Conservation (phyloP, 1,140 invertebrate species). For the Diprion similis region DNA sequence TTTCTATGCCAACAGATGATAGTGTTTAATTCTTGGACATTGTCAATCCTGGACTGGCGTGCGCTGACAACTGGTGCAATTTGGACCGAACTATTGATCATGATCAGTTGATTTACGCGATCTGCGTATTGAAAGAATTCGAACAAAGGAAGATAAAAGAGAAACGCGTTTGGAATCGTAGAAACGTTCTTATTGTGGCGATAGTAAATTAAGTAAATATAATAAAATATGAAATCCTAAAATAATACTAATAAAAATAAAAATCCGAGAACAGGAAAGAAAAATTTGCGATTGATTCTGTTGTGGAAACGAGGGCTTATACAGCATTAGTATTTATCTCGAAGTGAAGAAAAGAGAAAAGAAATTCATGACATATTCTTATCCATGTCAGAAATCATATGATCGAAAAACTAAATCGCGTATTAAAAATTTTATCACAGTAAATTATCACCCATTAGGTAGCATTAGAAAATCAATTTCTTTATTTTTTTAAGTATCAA, state of each 20-base stretch:
- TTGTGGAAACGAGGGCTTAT: neutral
- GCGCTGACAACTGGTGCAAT: neutral
- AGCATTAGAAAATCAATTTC: conserved; percentile 30
- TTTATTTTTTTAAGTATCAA: conserved; percentile 27
- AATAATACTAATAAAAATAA: neutral
- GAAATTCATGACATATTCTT: neutral
- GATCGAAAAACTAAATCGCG: too few species aligned
- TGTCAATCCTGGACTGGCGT: neutral
- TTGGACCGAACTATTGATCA: neutral
- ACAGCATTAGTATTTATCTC: neutral
- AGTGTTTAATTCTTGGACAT: conserved; percentile 32
- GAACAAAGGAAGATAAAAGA: neutral
- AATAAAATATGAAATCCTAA: neutral
- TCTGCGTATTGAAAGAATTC: neutral
- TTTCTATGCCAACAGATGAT: conserved; percentile 41
- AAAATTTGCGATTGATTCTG: neutral
- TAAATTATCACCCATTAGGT: conserved; percentile 22
- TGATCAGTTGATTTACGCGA: neutral
- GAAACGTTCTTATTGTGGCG: conserved; percentile 17
- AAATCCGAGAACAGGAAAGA: neutral
- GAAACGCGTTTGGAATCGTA: neutral
- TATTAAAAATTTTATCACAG: too few species aligned
- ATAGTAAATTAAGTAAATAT: conserved; percentile 1
- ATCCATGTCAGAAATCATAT: too few species aligned
- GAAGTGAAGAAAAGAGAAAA: neutral